Evolutionary conservation across 2,113 vertebrate genomes (phyloP).

Genomic region (Nycticorax nycticorax): DNA sequence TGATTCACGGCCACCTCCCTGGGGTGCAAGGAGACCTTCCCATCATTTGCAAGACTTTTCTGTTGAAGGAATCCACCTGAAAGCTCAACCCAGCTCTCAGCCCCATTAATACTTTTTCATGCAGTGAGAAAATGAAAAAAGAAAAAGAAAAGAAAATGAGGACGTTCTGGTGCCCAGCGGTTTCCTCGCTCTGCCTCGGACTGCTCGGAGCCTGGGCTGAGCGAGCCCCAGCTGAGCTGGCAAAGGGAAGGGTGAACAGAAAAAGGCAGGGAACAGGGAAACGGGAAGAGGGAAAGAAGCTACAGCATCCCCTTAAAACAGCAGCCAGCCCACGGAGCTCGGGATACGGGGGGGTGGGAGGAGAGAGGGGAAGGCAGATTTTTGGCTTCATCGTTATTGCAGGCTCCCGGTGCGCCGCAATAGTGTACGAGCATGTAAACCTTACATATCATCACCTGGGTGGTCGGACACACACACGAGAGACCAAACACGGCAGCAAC

Average conservation of each 20-base stretch:
- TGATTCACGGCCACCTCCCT: neutral
- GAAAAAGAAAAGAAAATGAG: neutral
- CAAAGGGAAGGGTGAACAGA: neutral
- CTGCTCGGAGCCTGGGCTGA: neutral
- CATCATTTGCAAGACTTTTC: neutral
- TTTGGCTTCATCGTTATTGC: constrained; percentile 76
- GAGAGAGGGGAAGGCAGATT: constrained; percentile 15
- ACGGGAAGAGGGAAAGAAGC: neutral
- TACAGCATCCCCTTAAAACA: neutral
- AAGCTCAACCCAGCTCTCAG: neutral
- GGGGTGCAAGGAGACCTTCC: neutral
- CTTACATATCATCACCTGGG: neutral
- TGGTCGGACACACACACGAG: constrained; percentile 24
- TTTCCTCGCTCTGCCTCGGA: neutral
- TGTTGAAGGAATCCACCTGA: neutral
- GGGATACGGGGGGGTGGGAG: neutral
- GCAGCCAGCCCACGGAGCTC: constrained; percentile 40
- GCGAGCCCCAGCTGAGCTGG: neutral
- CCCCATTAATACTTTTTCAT: constrained; percentile 18
- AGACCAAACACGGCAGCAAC: constrained; percentile 70
- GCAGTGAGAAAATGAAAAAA: neutral
- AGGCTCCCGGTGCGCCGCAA: constrained; percentile 50
- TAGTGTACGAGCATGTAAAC: constrained; percentile 55
- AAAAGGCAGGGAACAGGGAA: neutral
- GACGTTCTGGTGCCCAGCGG: accelerated